phyloP scores from a whole-genome alignment of 2,888 invertebrate genomes.

The Hyposoter didymator region DNA sequence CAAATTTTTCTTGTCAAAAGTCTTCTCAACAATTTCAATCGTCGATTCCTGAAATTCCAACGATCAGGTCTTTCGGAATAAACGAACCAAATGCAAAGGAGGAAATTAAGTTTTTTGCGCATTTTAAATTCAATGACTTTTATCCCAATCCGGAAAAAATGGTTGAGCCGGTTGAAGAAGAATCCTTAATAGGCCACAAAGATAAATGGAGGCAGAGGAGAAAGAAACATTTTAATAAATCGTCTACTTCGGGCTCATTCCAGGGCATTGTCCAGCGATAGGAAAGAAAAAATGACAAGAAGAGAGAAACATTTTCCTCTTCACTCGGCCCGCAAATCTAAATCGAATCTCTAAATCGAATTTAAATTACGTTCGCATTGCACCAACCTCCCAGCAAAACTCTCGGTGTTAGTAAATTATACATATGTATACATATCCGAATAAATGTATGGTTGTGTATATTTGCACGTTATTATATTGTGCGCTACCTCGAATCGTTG shows the following conservation, averaged over 20 bases:
- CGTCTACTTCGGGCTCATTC: constrained; percentile 30
- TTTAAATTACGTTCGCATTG: constrained; percentile 63
- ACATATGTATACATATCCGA: background rate
- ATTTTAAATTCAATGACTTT: background rate
- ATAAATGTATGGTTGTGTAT: constrained; percentile 13
- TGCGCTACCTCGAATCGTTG: constrained; percentile 42
- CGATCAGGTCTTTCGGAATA: background rate
- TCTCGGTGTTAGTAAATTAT: constrained; percentile 29
- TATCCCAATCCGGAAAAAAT: background rate
- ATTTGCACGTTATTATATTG: constrained; percentile 46
- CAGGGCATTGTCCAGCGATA: constrained; percentile 6
- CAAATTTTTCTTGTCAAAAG: background rate
- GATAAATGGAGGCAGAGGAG: background rate
- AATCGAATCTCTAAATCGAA: constrained; percentile 67
- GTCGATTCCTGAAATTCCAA: background rate
- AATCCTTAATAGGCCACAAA: background rate
- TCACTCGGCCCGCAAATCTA: constrained; percentile 59
- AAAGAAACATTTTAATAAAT: constrained; percentile 45
- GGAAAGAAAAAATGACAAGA: constrained; percentile 23
- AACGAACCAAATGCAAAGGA: background rate
- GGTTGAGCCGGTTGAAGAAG: background rate
- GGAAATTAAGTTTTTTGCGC: no score
- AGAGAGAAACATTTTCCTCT: constrained; percentile 37
- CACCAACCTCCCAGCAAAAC: constrained; percentile 26
- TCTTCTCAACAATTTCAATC: background rate